Evolutionary conservation across 2,797 vertebrate species (phyloP).

Genomic region (Artibeus jamaicensis): DNA sequence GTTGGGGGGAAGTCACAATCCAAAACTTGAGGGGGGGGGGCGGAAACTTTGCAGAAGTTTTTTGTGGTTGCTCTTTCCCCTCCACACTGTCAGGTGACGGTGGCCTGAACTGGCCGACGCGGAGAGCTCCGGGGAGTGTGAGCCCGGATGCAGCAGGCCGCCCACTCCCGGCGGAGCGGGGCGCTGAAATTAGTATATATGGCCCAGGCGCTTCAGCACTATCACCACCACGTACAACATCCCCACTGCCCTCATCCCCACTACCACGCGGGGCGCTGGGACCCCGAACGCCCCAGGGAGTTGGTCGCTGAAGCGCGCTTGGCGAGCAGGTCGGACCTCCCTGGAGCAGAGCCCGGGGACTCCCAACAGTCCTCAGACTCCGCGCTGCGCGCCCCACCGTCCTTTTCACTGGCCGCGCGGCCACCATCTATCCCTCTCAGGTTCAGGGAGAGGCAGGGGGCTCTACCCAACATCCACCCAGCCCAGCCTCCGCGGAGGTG

Average conservation of each 20-base stretch:
- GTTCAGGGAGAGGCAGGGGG: background rate
- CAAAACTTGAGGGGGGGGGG: background rate
- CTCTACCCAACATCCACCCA: background rate
- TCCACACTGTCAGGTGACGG: constrained; percentile 90
- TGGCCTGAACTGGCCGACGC: constrained; percentile 92
- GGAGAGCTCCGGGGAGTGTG: constrained; percentile 91
- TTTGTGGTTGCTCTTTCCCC: constrained; percentile 41
- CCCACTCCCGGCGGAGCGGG: constrained; percentile 93
- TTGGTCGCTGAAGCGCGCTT: constrained; percentile 91
- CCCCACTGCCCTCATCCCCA: constrained; percentile 92
- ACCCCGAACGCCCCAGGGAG: constrained; percentile 90
- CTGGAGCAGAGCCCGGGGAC: constrained; percentile 94
- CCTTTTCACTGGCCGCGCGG: constrained; percentile 82
- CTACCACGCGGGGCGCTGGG: constrained; percentile 82
- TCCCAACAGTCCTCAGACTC: constrained; percentile 92
- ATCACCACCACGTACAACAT: constrained; percentile 86
- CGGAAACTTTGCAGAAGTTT: constrained; percentile 76
- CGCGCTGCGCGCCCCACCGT: constrained; percentile 92
- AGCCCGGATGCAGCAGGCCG: constrained; percentile 90
- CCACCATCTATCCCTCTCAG: background rate
- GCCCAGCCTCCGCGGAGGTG: constrained; percentile 86
- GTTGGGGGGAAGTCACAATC: constrained; percentile 28
- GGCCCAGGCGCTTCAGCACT: constrained; percentile 90
- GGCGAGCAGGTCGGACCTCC: constrained; percentile 87
- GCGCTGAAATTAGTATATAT: constrained; percentile 94